phyloP scores from a whole-genome alignment of 2,888 invertebrate species.

The Rhagonycha fulva region DNA sequence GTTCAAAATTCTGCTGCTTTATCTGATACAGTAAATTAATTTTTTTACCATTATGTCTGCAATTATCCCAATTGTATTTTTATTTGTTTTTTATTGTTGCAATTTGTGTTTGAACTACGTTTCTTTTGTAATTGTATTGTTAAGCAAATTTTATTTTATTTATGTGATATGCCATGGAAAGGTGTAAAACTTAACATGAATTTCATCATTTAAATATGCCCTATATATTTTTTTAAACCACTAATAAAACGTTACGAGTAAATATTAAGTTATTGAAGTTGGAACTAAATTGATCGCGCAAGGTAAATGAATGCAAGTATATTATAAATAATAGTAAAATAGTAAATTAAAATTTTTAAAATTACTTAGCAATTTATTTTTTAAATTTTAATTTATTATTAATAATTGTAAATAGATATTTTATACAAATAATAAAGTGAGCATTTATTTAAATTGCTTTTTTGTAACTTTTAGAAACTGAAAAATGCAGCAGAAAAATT shows the following conservation, averaged over 20 bases:
- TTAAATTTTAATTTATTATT: too few species aligned
- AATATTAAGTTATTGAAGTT: background rate
- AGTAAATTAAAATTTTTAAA: too few species aligned
- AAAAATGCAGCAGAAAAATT: background rate
- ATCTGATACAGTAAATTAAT: conserved; percentile 26
- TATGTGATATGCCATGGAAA: background rate
- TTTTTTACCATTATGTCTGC: conserved; percentile 19
- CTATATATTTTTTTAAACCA: background rate
- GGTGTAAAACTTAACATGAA: background rate
- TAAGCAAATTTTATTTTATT: background rate
- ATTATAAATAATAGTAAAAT: background rate
- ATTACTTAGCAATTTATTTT: too few species aligned
- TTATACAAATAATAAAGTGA: background rate
- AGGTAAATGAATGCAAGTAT: background rate
- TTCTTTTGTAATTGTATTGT: background rate
- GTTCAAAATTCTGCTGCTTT: conserved; percentile 7
- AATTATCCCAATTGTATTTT: conserved; percentile 12
- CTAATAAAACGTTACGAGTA: background rate
- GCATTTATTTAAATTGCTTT: background rate
- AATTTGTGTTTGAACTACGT: background rate
- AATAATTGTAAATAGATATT: too few species aligned
- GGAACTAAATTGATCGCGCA: background rate
- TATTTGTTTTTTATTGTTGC: background rate
- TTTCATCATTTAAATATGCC: background rate
- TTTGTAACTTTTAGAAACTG: background rate